These are phyloP conservation scores for Trichomycterus rosablanca DNA, from an alignment of 2,113 vertebrate species.

Conservation along the genomic window DNA sequence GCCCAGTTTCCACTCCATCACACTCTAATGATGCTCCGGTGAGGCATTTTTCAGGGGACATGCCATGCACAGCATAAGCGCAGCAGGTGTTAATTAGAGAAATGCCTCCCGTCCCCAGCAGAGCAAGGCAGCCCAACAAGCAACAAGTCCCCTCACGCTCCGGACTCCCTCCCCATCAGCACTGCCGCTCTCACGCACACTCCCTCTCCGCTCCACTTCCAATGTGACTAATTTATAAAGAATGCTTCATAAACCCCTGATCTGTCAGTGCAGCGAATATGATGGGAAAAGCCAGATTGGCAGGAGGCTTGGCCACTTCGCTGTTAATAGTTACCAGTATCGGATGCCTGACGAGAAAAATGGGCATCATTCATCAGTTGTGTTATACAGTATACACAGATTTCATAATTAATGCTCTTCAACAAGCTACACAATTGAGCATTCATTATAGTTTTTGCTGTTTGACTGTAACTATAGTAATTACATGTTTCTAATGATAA, in stretches of 20 bases:
- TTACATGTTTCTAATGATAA: too few species aligned
- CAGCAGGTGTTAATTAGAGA: conserved; percentile 64
- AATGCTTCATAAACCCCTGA: conserved; percentile 57
- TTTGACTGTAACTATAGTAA: too few species aligned
- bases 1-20: neutral
- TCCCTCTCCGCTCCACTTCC: conserved; percentile 40
- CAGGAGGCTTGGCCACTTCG: conserved; percentile 10
- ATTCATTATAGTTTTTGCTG: too few species aligned
- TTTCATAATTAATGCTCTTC: neutral
- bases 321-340: conserved; percentile 6
- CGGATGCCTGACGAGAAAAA: conserved; percentile 17
- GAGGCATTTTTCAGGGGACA: conserved; percentile 26
- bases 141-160: conserved; percentile 67
- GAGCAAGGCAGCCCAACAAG: conserved; percentile 59
- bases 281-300: conserved; percentile 18
- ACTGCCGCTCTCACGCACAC: conserved; percentile 34
- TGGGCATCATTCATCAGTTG: conserved; percentile 9
- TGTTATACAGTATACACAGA: neutral
- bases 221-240: conserved; percentile 64
- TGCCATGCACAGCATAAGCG: conserved; percentile 60
- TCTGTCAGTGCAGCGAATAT: conserved; percentile 21
- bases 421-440: conserved; percentile 1
- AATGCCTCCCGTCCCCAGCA: conserved; percentile 57
- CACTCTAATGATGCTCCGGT: neutral
- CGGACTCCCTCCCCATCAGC: conserved; percentile 41